Percentiles rank a stretch among this genome's conserved stretches.
Evolutionary conservation across 2,113 vertebrate genomes (phyloP).

Genomic region (Gymnobelideus leadbeateri): DNA sequence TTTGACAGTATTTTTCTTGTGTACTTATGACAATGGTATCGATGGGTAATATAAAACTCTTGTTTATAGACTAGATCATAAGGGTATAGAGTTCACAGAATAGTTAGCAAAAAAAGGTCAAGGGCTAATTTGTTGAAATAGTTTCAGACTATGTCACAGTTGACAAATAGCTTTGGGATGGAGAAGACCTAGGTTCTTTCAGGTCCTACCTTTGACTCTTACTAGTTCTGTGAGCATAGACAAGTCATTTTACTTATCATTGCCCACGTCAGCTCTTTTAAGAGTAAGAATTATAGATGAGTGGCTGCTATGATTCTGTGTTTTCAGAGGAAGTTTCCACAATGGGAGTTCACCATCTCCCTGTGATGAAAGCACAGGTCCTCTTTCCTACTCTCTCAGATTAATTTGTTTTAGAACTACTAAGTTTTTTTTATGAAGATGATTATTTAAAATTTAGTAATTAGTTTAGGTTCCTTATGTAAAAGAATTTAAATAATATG

Average conservation of each 20-base stretch:
- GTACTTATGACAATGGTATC: background rate
- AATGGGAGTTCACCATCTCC: too few species aligned
- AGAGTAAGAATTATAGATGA: background rate
- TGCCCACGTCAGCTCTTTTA: background rate
- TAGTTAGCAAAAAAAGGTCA: background rate
- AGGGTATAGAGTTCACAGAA: background rate
- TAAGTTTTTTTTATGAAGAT: background rate
- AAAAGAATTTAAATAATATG: background rate
- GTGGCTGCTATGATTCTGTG: background rate
- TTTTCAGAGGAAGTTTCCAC: background rate
- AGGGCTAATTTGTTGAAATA: background rate
- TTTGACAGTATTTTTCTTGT: background rate
- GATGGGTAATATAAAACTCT: background rate
- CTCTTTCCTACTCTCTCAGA: background rate
- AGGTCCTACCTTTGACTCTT: background rate
- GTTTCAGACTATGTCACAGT: background rate
- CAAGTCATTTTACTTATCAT: background rate
- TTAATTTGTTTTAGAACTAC: background rate
- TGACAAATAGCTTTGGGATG: background rate
- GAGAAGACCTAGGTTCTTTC: background rate
- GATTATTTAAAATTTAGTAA: background rate
- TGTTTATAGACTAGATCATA: background rate
- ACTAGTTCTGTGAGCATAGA: background rate
- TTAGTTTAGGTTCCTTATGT: background rate
- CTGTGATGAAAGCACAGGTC: background rate